A percentile compares a stretch with the other conserved stretches of the same genome.
Conservation (phyloP, 2,797 vertebrate genomes). For the Cygnus olor region DNA sequence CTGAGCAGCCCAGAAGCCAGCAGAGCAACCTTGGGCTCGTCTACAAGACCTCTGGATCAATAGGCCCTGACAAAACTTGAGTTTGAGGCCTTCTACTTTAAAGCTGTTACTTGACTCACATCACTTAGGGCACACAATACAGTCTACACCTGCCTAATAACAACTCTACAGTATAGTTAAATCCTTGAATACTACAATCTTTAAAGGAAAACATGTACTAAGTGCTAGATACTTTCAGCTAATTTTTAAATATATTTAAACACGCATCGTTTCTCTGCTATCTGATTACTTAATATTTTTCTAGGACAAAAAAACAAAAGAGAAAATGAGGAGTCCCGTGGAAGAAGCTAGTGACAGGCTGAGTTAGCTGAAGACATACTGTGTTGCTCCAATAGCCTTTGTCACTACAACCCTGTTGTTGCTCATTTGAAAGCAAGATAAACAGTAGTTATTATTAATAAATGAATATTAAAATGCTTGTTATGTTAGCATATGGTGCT, state of each 20-base stretch:
- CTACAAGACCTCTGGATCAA: not conserved
- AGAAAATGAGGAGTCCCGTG: not conserved
- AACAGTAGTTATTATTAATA: constrained; percentile 72
- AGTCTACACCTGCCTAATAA: not conserved
- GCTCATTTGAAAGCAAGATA: constrained; percentile 63
- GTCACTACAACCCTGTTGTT: constrained; percentile 41
- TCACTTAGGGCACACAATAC: not conserved
- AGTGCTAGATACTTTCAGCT: not conserved
- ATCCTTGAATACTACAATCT: not conserved
- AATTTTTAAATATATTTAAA: not conserved
- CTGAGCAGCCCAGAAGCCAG: not conserved
- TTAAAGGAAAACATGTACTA: not conserved
- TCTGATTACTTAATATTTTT: not conserved
- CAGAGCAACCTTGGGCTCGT: not conserved
- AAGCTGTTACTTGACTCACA: not conserved
- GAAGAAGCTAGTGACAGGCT: constrained; percentile 46
- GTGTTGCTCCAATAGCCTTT: constrained; percentile 51
- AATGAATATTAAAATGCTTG: constrained; percentile 73
- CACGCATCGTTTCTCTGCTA: not conserved
- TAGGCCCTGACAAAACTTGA: too few relatives aligned
- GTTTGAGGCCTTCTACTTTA: not conserved
- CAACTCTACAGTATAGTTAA: not conserved
- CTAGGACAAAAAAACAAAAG: not conserved
- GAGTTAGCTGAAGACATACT: constrained; percentile 40
- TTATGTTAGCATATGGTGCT: constrained; percentile 62